Evolutionary conservation across 2,113 vertebrate species (phyloP).

Genomic region (Catharus minimus): DNA sequence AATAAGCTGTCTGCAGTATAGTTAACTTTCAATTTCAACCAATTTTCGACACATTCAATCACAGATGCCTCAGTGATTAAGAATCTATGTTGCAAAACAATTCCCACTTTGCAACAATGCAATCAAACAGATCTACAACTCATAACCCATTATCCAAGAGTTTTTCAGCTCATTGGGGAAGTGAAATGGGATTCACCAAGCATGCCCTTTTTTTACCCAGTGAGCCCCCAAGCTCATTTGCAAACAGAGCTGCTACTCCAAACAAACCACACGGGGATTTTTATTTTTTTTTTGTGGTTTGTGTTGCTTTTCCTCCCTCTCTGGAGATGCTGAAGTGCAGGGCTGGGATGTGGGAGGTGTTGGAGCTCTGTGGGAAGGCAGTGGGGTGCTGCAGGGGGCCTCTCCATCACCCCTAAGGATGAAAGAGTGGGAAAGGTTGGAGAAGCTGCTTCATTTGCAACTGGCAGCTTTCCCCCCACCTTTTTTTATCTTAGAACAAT

Average conservation of each 20-base stretch:
- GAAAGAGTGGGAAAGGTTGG: not conserved
- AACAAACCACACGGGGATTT: conserved; percentile 38
- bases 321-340: not conserved
- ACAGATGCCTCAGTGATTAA: conserved; percentile 85
- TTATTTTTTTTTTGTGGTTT: not conserved
- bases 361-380: not conserved
- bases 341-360: not conserved
- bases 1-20: conserved; percentile 82
- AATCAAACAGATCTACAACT: conserved; percentile 85
- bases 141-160: conserved; percentile 78
- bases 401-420: not conserved
- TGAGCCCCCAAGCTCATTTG: conserved; percentile 71
- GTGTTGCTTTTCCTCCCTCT: not conserved
- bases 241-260: conserved; percentile 64
- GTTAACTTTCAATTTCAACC: conserved; percentile 84
- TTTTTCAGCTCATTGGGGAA: conserved; percentile 77
- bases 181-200: conserved; percentile 77
- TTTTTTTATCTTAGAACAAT: fast-evolving
- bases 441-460: not conserved
- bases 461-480: not conserved
- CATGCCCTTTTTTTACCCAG: conserved; percentile 49
- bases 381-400: not conserved
- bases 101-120: conserved; percentile 84
- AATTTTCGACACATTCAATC: conserved; percentile 83
- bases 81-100: conserved; percentile 87